phyloP scores from a whole-genome alignment of 2,797 vertebrate species.

The Propithecus perrieri region DNA sequence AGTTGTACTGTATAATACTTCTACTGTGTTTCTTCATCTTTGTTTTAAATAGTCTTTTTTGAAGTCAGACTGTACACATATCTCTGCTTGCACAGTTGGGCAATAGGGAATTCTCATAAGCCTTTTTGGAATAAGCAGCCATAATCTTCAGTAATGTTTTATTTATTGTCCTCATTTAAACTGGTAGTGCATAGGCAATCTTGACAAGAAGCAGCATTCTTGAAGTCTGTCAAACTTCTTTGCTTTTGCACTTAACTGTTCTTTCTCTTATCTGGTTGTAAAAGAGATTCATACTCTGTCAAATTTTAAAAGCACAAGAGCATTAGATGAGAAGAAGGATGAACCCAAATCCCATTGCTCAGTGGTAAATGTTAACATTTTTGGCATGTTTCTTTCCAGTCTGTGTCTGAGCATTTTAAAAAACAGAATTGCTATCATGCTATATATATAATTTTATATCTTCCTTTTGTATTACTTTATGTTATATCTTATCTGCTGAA shows the following conservation, averaged over 20 bases:
- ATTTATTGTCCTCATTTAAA: background rate
- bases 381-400: background rate
- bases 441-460: background rate
- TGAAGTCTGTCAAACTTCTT: background rate
- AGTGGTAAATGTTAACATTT: background rate
- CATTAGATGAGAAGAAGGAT: background rate
- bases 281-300: background rate
- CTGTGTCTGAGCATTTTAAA: background rate
- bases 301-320: background rate
- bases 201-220: background rate
- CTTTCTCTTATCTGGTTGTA: background rate
- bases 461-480: background rate
- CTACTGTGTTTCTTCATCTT: background rate
- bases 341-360: background rate
- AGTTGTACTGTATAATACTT: background rate
- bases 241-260: background rate
- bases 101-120: background rate
- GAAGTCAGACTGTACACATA: background rate
- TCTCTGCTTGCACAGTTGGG: background rate
- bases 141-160: background rate
- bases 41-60: conserved; percentile 1
- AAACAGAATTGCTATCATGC: background rate
- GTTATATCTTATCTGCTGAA: background rate
- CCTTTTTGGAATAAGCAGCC: background rate
- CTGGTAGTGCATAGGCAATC: background rate